phyloP scores from a whole-genome alignment of 2,113 vertebrate species.

The Spermophilus dauricus region DNA sequence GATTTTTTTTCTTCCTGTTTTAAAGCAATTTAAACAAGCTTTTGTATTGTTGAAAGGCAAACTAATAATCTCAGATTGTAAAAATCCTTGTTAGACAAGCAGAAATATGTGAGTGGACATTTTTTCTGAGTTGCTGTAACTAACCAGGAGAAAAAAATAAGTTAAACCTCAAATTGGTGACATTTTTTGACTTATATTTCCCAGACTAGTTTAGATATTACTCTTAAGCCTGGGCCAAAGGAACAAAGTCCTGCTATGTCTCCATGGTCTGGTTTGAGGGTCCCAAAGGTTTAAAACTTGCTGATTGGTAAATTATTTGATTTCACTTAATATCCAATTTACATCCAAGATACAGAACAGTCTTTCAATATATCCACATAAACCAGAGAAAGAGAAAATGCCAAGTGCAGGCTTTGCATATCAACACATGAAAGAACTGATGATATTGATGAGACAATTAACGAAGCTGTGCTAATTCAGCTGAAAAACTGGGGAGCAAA shows the following conservation, averaged over 20 bases:
- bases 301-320: conserved; percentile 22
- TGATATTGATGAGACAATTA: background rate
- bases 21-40: conserved; percentile 38
- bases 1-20: conserved; percentile 9
- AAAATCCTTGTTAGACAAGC: conserved; percentile 12
- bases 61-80: background rate
- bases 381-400: conserved; percentile 11
- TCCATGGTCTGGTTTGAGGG: background rate
- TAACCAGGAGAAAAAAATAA: background rate
- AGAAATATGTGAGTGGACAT: background rate
- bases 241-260: background rate
- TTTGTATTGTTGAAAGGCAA: background rate
- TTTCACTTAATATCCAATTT: background rate
- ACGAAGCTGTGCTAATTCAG: conserved; percentile 23
- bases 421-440: background rate
- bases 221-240: background rate
- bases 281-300: background rate
- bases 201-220: background rate
- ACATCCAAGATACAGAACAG: background rate
- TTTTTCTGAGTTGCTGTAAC: background rate
- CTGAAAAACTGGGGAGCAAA: background rate
- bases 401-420: background rate
- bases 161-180: background rate
- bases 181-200: background rate
- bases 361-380: background rate